A percentile compares a stretch with the other conserved stretches of the same genome.
Evolutionary conservation across 2,888 invertebrate species (phyloP).

Genomic region (Carcina quercana): DNA sequence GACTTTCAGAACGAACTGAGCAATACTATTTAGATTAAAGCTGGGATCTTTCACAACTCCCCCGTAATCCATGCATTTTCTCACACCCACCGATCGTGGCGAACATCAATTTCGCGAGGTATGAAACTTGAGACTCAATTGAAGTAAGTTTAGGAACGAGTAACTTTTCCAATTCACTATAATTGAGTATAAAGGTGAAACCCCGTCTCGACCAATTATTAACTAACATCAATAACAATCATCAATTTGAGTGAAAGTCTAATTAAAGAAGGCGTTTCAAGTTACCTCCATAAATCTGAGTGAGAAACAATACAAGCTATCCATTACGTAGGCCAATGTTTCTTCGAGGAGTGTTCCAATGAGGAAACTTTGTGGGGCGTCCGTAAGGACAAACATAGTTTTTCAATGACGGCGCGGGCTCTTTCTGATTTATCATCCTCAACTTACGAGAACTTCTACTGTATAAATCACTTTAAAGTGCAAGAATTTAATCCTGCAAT

Average conservation of each 20-base stretch:
- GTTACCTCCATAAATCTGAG: slow-evolving; percentile 72
- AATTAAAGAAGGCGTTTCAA: slow-evolving; percentile 74
- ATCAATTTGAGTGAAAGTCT: slow-evolving; percentile 70
- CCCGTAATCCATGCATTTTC: slow-evolving; percentile 6
- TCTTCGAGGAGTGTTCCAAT: slow-evolving; percentile 62
- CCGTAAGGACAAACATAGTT: slow-evolving; percentile 60
- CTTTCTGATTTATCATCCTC: slow-evolving; percentile 49
- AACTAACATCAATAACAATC: slow-evolving; percentile 66
- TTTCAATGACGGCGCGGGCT: slow-evolving; percentile 50
- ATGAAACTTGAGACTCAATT: slow-evolving; percentile 12
- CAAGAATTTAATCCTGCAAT: slow-evolving; percentile 18
- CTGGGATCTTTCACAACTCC: slow-evolving; percentile 8
- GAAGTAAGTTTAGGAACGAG: slow-evolving; percentile 20
- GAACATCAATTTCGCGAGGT: slow-evolving; percentile 16
- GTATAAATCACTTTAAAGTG: slow-evolving; percentile 45
- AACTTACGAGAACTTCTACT: slow-evolving; percentile 31
- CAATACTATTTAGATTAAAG: slow-evolving; percentile 43
- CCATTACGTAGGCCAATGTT: slow-evolving; percentile 61
- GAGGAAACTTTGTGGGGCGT: slow-evolving; percentile 53
- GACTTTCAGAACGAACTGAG: slow-evolving; percentile 57
- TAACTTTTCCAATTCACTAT: slow-evolving; percentile 34
- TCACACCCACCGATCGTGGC: slow-evolving; percentile 8
- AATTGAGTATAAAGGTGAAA: slow-evolving; percentile 37
- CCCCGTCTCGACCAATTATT: slow-evolving; percentile 42
- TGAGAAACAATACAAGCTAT: slow-evolving; percentile 67